Conservation (phyloP, 1,140 invertebrate species). For the fruit fly (Drosophila melanogaster) region Release_6_plus_ISO1_MT NC_004354.4:15286501-15287000, state of each 20-base stretch:
- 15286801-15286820: not conserved
- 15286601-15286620: not conserved
- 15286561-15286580: no score
- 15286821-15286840: not conserved
- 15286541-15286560: no score
- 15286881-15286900: not conserved
- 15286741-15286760: slow-evolving; percentile 14
- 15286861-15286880: no score
- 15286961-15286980: slow-evolving; percentile 6
- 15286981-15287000: slow-evolving; percentile 18
- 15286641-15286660: slow-evolving; percentile 17
- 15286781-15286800: not conserved
- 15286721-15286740: slow-evolving; percentile 11
- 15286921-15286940: slow-evolving; percentile 1
- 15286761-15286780: slow-evolving; percentile 2
- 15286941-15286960: slow-evolving; percentile 2
- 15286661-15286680: slow-evolving; percentile 14
- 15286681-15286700: slow-evolving; percentile 20
- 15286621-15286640: slow-evolving; percentile 7
- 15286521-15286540: no score
- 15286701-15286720: not conserved
- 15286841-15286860: no score
- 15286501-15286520: no score
- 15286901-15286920: not conserved
- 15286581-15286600: slow-evolving; percentile 1